A percentile compares a stretch with the other conserved stretches of the same genome.
Conservation (phyloP, 1,140 invertebrate genomes). For the Drosophila yakuba region DNA sequence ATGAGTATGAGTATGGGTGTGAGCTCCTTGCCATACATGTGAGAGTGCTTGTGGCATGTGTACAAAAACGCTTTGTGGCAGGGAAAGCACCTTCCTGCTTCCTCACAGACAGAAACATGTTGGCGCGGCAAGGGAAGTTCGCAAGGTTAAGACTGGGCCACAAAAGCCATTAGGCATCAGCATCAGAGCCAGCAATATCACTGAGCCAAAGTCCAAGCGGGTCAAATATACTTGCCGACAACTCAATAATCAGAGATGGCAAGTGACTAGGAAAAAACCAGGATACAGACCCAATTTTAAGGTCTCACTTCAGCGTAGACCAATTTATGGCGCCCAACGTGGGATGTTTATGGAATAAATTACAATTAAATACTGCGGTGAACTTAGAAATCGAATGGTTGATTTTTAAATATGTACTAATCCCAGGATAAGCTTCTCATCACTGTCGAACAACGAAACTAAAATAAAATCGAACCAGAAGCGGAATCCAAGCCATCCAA, state of each 20-base stretch:
- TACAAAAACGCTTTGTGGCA: conserved; percentile 66
- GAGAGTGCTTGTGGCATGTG: conserved; percentile 42
- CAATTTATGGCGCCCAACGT: too few relatives aligned
- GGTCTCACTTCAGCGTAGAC: too few relatives aligned
- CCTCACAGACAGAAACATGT: conserved; percentile 8
- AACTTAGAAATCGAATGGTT: too few relatives aligned
- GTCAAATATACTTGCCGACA: conserved; percentile 62
- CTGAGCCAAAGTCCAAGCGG: conserved; percentile 49
- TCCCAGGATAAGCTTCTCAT: background rate
- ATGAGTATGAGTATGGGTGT: background rate
- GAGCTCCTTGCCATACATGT: conserved; percentile 19
- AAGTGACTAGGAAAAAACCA: background rate
- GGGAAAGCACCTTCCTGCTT: conserved; percentile 44
- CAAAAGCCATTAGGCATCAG: conserved; percentile 71
- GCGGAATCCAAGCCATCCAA: conserved; percentile 64
- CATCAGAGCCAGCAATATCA: conserved; percentile 34
- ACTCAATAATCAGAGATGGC: conserved; percentile 36
- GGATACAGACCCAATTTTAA: background rate
- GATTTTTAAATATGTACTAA: background rate
- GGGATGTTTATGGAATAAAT: too few relatives aligned
- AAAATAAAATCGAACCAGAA: conserved; percentile 12
- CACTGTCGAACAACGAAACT: conserved; percentile 11
- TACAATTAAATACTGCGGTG: too few relatives aligned
- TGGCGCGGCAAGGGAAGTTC: background rate
- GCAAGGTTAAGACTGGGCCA: conserved; percentile 73